Percentiles rank a stretch among this genome's conserved stretches.
These are phyloP conservation scores for Alligator sinensis DNA, from an alignment of 2,113 vertebrate genomes.

Conservation along the genomic window DNA sequence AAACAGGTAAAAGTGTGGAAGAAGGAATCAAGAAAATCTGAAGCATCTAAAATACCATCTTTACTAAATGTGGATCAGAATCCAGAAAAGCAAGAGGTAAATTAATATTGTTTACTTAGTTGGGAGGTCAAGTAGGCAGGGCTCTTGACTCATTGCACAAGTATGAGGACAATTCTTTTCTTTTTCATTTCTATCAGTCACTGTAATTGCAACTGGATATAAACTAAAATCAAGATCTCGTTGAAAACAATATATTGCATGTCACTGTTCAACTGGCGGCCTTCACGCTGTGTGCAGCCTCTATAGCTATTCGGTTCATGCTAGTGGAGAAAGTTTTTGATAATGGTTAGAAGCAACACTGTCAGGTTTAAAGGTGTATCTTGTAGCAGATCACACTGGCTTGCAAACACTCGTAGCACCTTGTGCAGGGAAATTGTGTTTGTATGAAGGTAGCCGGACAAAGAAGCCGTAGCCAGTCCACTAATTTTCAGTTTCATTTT, in stretches of 20 bases:
- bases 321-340: not conserved
- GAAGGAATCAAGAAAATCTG: slow-evolving; percentile 71
- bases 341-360: not conserved
- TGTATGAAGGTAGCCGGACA: not conserved
- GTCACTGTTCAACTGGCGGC: not conserved
- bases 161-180: not conserved
- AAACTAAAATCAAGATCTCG: slow-evolving; percentile 16
- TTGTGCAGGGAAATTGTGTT: not conserved
- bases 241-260: slow-evolving; percentile 9
- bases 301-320: not conserved
- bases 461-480: slow-evolving; percentile 18
- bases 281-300: not conserved
- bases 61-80: slow-evolving; percentile 69
- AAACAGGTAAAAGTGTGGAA: slow-evolving; percentile 75
- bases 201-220: slow-evolving; percentile 10
- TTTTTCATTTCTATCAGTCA: not conserved
- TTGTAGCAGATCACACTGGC: not conserved
- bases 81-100: slow-evolving; percentile 75
- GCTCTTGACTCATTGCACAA: not conserved
- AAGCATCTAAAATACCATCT: slow-evolving; percentile 74
- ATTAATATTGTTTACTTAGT: slow-evolving; percentile 20
- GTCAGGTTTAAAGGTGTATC: not conserved
- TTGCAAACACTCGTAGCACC: not conserved
- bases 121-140: not conserved
- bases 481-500: slow-evolving; percentile 60